Conservation (phyloP, 2,113 vertebrate species). For the Aspidoscelis tigris region DNA sequence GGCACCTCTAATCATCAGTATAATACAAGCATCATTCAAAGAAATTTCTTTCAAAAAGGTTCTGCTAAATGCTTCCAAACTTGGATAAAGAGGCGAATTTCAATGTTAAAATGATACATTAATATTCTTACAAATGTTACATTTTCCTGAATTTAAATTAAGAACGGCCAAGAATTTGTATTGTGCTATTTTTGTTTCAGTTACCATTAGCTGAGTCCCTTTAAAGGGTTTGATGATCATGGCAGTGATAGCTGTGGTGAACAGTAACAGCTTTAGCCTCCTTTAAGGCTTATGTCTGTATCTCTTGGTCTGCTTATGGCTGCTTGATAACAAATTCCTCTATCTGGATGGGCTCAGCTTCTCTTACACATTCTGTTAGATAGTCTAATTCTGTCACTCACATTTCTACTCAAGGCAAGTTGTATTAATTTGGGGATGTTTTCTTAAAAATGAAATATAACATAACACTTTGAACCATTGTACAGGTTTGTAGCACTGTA, state of each 20-base stretch:
- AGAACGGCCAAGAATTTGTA: neutral
- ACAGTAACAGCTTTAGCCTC: neutral
- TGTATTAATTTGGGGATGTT: no score
- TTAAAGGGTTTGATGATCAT: neutral
- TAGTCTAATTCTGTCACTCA: neutral
- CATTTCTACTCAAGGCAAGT: neutral
- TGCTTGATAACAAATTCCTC: neutral
- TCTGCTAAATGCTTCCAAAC: neutral
- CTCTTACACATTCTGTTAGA: neutral
- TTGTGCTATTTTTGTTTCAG: neutral
- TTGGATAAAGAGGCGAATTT: neutral
- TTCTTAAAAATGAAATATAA: neutral
- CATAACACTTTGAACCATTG: neutral
- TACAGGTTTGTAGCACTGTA: slow-evolving; percentile 29
- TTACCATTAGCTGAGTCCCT: neutral
- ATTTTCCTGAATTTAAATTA: neutral
- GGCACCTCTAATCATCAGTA: neutral
- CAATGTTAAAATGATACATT: neutral
- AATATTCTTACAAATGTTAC: slow-evolving; percentile 3
- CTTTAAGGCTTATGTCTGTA: neutral
- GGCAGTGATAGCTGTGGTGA: neutral
- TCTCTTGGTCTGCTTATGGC: neutral
- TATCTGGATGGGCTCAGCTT: neutral
- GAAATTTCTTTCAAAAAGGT: neutral
- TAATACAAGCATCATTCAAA: neutral